Conservation (phyloP, 2,797 vertebrate species). For the Taenioides sp. region DNA sequence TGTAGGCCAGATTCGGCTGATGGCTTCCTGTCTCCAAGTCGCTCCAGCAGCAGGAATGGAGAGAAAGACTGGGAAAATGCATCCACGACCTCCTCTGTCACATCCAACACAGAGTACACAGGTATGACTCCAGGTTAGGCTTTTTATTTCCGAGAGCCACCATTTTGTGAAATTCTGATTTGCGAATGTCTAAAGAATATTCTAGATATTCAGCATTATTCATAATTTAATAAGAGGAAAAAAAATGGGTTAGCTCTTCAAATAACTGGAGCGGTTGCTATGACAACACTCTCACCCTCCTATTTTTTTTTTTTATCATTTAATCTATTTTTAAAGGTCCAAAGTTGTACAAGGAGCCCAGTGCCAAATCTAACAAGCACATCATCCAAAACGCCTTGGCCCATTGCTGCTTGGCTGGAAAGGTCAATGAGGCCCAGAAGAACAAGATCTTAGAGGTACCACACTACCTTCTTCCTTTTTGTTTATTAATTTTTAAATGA, state of each 20-base stretch:
- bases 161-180: constrained; percentile 18
- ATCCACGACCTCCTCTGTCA: constrained; percentile 95
- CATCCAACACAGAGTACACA: constrained; percentile 95
- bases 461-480: constrained; percentile 29
- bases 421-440: constrained; percentile 98
- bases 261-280: neutral
- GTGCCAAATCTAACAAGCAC: constrained; percentile 98
- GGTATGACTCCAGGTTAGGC: constrained; percentile 68
- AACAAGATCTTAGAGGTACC: constrained; percentile 96
- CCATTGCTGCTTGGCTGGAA: constrained; percentile 97
- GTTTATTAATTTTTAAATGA: neutral
- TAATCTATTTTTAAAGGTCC: constrained; percentile 82
- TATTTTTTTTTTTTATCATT: constrained; percentile 7
- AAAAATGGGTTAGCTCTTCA: too few relatives aligned
- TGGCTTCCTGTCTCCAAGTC: constrained; percentile 90
- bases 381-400: constrained; percentile 97
- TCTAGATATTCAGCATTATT: neutral
- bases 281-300: constrained; percentile 30
- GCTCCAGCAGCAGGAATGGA: constrained; percentile 90
- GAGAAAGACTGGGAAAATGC: constrained; percentile 98
- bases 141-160: constrained; percentile 11
- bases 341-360: constrained; percentile 97
- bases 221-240: too few relatives aligned
- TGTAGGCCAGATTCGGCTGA: constrained; percentile 93
- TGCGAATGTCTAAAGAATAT: neutral